These are phyloP conservation scores for Ammodytes marinus DNA, from an alignment of 2,113 vertebrate genomes.

Conservation along the genomic window DNA sequence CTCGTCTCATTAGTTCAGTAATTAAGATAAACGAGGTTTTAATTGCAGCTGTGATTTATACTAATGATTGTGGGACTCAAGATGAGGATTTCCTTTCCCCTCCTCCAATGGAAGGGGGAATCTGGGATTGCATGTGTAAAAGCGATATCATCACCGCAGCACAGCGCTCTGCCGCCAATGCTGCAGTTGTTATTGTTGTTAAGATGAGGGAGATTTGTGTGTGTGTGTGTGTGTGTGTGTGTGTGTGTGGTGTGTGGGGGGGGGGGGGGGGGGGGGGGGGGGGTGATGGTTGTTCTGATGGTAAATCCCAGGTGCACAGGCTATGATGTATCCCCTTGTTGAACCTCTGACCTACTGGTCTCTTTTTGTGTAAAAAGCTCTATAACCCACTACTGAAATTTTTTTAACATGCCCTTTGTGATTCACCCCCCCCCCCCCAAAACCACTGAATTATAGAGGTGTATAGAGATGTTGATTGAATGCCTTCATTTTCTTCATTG, in stretches of 20 bases:
- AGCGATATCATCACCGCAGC: constrained; percentile 50
- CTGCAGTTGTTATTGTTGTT: constrained; percentile 59
- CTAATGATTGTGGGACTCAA: constrained; percentile 83
- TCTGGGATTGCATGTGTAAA: constrained; percentile 73
- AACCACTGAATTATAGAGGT: not conserved
- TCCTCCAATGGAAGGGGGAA: constrained; percentile 70
- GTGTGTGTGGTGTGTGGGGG: too few relatives aligned
- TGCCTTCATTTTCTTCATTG: constrained; percentile 10
- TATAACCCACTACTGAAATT: not conserved
- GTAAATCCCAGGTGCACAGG: constrained; percentile 33
- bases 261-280: not conserved
- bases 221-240: not conserved
- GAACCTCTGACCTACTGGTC: constrained; percentile 47
- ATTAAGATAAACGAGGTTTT: constrained; percentile 89
- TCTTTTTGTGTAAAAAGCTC: constrained; percentile 27
- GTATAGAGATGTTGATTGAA: constrained; percentile 2
- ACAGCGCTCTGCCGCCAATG: constrained; percentile 29
- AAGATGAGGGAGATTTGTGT: constrained; percentile 40
- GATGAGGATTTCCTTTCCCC: constrained; percentile 76
- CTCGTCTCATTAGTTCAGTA: constrained; percentile 88
- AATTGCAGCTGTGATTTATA: constrained; percentile 86
- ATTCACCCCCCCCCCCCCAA: constrained; percentile 1
- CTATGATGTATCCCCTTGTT: constrained; percentile 24
- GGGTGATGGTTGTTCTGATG: not conserved
- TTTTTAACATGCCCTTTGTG: not conserved